These are phyloP conservation scores for Channa argus DNA, from an alignment of 2,113 vertebrate species.

Conservation along the genomic window DNA sequence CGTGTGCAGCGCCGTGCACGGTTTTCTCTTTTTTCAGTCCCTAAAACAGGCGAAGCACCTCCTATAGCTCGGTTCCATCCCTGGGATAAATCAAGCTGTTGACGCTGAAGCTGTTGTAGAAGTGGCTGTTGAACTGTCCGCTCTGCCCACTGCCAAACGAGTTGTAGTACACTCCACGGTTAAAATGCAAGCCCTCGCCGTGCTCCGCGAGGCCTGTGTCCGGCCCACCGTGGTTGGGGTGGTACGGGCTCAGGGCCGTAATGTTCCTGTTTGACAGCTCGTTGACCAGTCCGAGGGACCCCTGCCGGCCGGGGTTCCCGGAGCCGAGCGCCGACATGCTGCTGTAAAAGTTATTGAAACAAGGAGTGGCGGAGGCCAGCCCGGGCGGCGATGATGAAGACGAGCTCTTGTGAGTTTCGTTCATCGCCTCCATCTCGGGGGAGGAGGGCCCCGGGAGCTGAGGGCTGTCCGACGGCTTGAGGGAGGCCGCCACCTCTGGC, in stretches of 20 bases:
- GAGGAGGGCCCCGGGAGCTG: conserved; percentile 86
- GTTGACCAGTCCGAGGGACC: conserved; percentile 83
- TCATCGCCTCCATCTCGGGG: conserved; percentile 85
- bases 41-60: not conserved
- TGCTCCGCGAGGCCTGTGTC: conserved; percentile 77
- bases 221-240: conserved; percentile 64
- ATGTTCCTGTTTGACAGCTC: conserved; percentile 86
- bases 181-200: conserved; percentile 83
- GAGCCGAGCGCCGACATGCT: conserved; percentile 88
- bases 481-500: conserved; percentile 53
- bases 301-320: conserved; percentile 72
- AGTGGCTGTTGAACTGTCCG: conserved; percentile 90
- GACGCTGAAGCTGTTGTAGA: conserved; percentile 94
- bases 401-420: conserved; percentile 84
- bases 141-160: conserved; percentile 87
- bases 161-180: conserved; percentile 89
- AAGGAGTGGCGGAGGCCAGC: conserved; percentile 81
- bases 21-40: not conserved
- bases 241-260: conserved; percentile 83
- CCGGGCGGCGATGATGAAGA: conserved; percentile 79
- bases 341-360: conserved; percentile 93
- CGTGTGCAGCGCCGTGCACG: not conserved
- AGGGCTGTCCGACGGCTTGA: conserved; percentile 85
- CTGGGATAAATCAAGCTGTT: conserved; percentile 95
- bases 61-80: conserved; percentile 93